Percentiles rank a stretch among this genome's conserved stretches.
These are phyloP conservation scores for Caenorhabditis wallacei DNA, from an alignment of 2,888 invertebrate species.

Conservation along the genomic window DNA sequence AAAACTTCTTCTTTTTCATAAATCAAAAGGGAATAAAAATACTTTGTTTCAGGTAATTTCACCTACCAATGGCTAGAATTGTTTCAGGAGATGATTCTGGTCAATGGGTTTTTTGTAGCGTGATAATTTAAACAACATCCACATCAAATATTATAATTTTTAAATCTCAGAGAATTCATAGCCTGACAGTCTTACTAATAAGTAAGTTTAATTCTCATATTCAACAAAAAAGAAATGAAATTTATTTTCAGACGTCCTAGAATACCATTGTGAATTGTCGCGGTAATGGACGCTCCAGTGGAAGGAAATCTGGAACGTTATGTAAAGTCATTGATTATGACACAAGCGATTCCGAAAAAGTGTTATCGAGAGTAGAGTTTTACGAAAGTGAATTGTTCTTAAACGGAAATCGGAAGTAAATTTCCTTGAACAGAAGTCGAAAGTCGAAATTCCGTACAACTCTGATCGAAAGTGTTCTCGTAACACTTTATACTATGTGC, in stretches of 20 bases:
- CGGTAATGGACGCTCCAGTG: not conserved
- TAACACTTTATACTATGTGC: conserved; percentile 1
- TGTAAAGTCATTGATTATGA: conserved; percentile 21
- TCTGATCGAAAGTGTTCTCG: not conserved
- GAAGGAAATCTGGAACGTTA: conserved; percentile 6
- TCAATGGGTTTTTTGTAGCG: not conserved
- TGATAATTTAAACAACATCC: conserved; percentile 3
- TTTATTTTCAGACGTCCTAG: conserved; percentile 16
- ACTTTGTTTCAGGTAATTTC: conserved; percentile 26
- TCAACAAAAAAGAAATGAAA: not conserved
- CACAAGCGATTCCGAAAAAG: not conserved
- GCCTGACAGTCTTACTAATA: conserved; percentile 2
- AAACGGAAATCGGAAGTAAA: too few species aligned
- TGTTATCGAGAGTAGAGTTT: too few species aligned
- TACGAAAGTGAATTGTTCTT: too few species aligned
- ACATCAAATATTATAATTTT: not conserved
- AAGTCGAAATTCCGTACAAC: too few species aligned
- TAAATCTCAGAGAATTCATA: not conserved
- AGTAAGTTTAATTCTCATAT: not conserved
- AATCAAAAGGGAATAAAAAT: not conserved
- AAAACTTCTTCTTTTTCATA: not conserved
- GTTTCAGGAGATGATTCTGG: not conserved
- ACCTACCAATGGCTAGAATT: conserved; percentile 9
- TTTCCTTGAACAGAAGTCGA: too few species aligned
- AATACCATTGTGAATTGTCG: conserved; percentile 3